phyloP scores from a whole-genome alignment of 2,797 vertebrate species.

The Anguilla obscura region DNA sequence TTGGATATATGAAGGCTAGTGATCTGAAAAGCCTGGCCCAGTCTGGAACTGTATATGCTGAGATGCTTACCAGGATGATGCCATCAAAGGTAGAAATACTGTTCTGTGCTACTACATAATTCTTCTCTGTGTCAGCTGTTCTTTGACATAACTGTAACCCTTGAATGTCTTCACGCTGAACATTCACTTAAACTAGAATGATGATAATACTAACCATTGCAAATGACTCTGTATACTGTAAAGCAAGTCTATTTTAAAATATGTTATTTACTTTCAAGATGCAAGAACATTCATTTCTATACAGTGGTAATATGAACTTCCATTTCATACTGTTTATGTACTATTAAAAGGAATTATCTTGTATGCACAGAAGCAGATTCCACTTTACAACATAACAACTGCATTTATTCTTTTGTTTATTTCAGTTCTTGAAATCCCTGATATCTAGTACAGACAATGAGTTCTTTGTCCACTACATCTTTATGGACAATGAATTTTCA shows the following conservation, averaged over 20 bases:
- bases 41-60: conserved; percentile 59
- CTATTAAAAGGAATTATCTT: too few species aligned
- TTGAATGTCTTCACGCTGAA: not conserved
- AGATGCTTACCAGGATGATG: conserved; percentile 47
- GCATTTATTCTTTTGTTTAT: conserved; percentile 31
- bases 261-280: too few species aligned
- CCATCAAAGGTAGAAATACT: conserved; percentile 47
- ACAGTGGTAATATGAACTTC: too few species aligned
- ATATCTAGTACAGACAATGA: conserved; percentile 72
- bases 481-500: conserved; percentile 91
- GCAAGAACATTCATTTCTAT: too few species aligned
- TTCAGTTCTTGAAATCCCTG: conserved; percentile 71
- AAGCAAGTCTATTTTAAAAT: too few species aligned
- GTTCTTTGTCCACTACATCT: conserved; percentile 90
- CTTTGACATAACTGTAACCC: not conserved
- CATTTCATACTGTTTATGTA: too few species aligned
- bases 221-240: too few species aligned
- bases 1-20: conserved; percentile 82
- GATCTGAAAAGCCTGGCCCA: conserved; percentile 73
- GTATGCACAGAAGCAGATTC: not conserved
- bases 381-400: not conserved
- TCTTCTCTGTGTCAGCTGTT: not conserved
- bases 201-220: not conserved
- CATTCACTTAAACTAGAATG: not conserved
- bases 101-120: not conserved